Base-by-base conservation (phyloP, 2,797 vertebrate genomes). In the Enteromius viviparus region DNA sequence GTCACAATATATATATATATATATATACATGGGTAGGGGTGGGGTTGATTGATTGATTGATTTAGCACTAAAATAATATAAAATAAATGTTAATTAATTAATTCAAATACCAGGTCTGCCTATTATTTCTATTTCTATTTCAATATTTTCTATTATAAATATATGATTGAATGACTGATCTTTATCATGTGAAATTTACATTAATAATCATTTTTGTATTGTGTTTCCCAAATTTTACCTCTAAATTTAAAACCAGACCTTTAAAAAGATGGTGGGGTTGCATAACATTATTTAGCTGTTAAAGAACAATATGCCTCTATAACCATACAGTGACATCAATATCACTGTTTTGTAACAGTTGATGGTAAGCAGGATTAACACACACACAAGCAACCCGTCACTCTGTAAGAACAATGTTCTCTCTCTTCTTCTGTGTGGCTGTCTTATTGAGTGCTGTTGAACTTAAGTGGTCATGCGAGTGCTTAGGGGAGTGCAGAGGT, bases 401-500 rank as follows among this genome's bases (percentile, higher is more conserved):
- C 6, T 32, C 29, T 64, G 60, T 17, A 32, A 64, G 26, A 64
- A 64, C 26, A 64, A 32, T 32, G 60, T 64, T 64, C 60, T 64
- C 26, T 64, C 26, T 64, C 60, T 62, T 15, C 60, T 15, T 26
- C 26, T 32, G 26, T 32, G 26, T 32, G 26, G 60, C 26, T 64
- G 60, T 64, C 6, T 64, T 64, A 62, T 45, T 76, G 55, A 76
- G 55, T 76, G 53, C 37, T 76, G 34, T 76, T 76, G 53, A 42
- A 40, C 53, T 76, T 37, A 76, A 76, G 74, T 26, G 74, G 60
- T 76, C 34, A 76, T 11, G 74, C 60, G 15, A 77, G 75, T 64
- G 55, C 40, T 64, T 71, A 72, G 55, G 81, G 80, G 80, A 37
- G 65, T 86, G 55, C 75, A 77, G 80, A 85, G 76, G 82, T 84